phyloP scores from a whole-genome alignment of 2,888 invertebrate genomes.

The Osmoderma eremita region DNA sequence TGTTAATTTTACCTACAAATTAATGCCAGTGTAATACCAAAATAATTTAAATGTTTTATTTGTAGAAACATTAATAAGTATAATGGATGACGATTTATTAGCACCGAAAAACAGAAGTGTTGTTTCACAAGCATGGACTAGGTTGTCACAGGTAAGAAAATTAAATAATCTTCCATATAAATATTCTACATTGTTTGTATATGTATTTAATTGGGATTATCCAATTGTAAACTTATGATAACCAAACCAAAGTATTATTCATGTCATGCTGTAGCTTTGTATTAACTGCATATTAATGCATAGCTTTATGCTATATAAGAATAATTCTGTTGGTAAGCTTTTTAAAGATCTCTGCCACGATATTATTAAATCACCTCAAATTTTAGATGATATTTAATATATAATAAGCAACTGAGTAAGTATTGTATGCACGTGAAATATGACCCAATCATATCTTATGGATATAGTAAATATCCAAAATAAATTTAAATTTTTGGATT shows the following conservation, averaged over 20 bases:
- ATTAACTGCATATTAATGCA: not conserved
- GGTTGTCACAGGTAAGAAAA: constrained; percentile 73
- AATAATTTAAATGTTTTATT: constrained; percentile 17
- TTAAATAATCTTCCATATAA: constrained; percentile 1
- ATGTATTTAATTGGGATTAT: constrained; percentile 2
- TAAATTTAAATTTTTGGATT: no score
- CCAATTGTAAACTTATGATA: not conserved
- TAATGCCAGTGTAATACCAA: not conserved
- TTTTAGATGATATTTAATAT: no score
- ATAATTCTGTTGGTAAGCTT: no score
- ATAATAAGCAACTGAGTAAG: no score
- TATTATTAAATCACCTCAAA: no score
- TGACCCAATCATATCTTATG: no score
- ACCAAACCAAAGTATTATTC: no score
- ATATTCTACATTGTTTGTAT: not conserved
- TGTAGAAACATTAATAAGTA: constrained; percentile 51
- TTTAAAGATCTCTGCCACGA: no score
- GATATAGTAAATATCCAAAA: no score
- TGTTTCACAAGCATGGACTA: constrained; percentile 73
- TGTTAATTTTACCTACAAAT: not conserved
- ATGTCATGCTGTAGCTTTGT: not conserved
- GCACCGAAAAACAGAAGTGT: constrained; percentile 71
- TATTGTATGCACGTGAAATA: no score
- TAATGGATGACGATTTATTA: constrained; percentile 77
- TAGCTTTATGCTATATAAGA: no score